These are phyloP conservation scores for Phaethon lepturus DNA, from an alignment of 2,113 vertebrate genomes.

Conservation along the genomic window DNA sequence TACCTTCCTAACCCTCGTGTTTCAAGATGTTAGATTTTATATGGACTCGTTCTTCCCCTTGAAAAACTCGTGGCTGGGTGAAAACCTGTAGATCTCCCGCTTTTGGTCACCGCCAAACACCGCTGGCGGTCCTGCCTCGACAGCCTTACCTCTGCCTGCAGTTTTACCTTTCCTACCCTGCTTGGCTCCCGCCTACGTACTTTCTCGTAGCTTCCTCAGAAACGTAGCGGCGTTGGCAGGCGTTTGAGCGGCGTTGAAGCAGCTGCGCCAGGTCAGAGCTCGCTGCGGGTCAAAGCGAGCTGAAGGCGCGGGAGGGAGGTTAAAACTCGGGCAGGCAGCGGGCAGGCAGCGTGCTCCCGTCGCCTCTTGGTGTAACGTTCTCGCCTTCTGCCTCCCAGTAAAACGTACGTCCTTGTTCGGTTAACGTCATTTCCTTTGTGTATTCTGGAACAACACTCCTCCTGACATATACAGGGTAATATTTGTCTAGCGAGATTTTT, in stretches of 20 bases:
- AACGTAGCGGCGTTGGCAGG: rapidly evolving
- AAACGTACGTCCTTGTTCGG: background rate
- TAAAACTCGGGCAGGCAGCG: background rate
- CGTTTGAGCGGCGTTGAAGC: background rate
- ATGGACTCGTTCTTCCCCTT: background rate
- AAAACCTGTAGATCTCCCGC: background rate
- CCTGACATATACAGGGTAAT: background rate
- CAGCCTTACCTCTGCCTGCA: background rate
- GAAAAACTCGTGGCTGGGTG: rapidly evolving
- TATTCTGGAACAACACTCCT: background rate
- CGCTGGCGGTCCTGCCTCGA: background rate
- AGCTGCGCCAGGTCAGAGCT: background rate
- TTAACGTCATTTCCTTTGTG: background rate
- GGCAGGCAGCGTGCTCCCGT: background rate
- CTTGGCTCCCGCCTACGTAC: background rate
- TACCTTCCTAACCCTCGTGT: background rate
- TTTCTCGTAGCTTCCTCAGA: background rate
- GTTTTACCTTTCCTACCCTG: background rate
- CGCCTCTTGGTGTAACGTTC: background rate
- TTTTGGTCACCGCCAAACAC: background rate
- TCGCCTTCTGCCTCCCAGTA: background rate
- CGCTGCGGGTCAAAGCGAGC: background rate
- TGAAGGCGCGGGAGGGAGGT: rapidly evolving
- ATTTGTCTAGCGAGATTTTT: background rate
- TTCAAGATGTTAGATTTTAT: background rate